These are phyloP conservation scores for Euschistus heros DNA, from an alignment of 1,140 invertebrate species.

Conservation along the genomic window DNA sequence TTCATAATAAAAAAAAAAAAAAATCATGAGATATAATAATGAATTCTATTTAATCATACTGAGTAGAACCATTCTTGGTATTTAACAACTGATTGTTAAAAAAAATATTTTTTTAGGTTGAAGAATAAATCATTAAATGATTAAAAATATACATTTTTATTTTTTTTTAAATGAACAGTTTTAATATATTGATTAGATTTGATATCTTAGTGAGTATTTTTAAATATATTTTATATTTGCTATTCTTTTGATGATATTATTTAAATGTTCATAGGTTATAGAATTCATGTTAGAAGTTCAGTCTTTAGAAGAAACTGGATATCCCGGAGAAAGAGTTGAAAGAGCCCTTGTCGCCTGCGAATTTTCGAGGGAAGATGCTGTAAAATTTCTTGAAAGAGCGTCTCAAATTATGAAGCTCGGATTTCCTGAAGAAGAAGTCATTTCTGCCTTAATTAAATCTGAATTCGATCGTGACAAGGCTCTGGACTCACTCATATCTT, in stretches of 20 bases:
- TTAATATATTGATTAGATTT: too few relatives aligned
- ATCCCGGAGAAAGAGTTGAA: conserved; percentile 45
- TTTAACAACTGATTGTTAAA: too few relatives aligned
- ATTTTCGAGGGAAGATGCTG: conserved; percentile 40
- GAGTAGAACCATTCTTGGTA: too few relatives aligned
- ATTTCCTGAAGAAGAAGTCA: conserved; percentile 64
- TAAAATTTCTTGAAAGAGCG: conserved; percentile 43
- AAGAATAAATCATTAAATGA: too few relatives aligned
- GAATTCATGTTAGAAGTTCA: conserved; percentile 44
- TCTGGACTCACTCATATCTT: conserved; percentile 59
- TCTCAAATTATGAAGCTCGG: conserved; percentile 69
- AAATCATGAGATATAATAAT: too few relatives aligned
- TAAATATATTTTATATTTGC: conserved; percentile 14
- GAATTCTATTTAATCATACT: too few relatives aligned
- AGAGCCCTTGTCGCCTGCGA: conserved; percentile 40
- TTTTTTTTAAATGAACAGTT: too few relatives aligned
- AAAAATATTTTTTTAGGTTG: too few relatives aligned
- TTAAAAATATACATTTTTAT: too few relatives aligned
- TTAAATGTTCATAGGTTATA: conserved; percentile 37
- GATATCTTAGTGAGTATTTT: too few relatives aligned
- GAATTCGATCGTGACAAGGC: conserved; percentile 78
- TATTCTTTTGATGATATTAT: conserved; percentile 12
- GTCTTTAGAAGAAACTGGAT: conserved; percentile 53
- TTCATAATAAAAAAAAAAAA: too few relatives aligned
- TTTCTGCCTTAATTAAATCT: conserved; percentile 58